Percentiles rank a stretch among this genome's conserved stretches.
These are phyloP conservation scores for Plutomurus gul DNA, from an alignment of 1,140 invertebrate species.

Conservation along the genomic window DNA sequence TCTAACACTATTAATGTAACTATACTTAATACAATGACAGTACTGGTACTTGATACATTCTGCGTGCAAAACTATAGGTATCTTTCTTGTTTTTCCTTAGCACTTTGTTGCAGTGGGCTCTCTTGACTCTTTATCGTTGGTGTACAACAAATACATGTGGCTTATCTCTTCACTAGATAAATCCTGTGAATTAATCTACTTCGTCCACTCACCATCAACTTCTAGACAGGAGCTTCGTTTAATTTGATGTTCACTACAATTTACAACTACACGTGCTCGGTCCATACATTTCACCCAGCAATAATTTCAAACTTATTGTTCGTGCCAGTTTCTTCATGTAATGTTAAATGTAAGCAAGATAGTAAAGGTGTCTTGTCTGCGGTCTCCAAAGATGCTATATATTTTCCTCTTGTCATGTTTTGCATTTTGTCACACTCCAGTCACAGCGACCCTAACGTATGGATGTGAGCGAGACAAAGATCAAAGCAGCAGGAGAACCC, in stretches of 20 bases:
- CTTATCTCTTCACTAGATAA: neutral
- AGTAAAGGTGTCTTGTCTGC: neutral
- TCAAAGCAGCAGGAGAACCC: neutral
- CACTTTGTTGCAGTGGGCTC: constrained; percentile 9
- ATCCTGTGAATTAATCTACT: neutral
- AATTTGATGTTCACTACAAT: neutral
- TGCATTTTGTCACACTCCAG: constrained; percentile 16
- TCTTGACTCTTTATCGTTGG: no score
- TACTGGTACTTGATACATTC: neutral
- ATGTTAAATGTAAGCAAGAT: neutral
- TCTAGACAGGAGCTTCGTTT: neutral
- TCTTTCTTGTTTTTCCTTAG: neutral
- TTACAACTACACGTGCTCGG: neutral
- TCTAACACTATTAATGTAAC: neutral
- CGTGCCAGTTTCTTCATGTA: neutral
- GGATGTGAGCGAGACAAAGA: neutral
- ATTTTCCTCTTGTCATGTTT: neutral
- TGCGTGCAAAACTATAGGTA: neutral
- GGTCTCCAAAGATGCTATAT: neutral
- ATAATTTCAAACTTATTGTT: no score
- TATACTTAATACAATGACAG: no score
- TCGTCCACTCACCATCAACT: neutral
- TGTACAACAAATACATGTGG: no score
- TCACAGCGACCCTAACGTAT: neutral
- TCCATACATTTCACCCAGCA: no score